These are phyloP conservation scores for Psephotus haematonotus DNA, from an alignment of 2,113 vertebrate species.

Conservation along the genomic window DNA sequence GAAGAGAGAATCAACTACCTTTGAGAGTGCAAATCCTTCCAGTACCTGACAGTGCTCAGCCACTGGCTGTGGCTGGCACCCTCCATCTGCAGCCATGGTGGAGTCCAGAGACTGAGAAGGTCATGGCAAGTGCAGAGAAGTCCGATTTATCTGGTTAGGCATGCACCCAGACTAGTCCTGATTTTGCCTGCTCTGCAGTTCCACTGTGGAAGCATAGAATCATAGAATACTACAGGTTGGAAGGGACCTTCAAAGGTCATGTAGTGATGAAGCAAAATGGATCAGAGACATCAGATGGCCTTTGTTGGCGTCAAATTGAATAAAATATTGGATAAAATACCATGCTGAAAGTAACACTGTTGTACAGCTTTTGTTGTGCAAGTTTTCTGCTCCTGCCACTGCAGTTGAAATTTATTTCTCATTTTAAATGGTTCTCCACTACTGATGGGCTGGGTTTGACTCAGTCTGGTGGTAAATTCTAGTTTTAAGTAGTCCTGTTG, in stretches of 20 bases:
- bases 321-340: not conserved
- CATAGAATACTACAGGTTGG: not conserved
- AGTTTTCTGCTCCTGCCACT: not conserved
- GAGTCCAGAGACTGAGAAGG: not conserved
- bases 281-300: not conserved
- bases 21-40: not conserved
- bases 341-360: not conserved
- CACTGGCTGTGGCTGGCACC: not conserved
- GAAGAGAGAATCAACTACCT: not conserved
- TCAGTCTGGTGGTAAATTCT: not conserved
- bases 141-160: not conserved
- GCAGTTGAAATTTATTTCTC: not conserved
- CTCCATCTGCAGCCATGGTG: not conserved
- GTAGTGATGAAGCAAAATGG: not conserved
- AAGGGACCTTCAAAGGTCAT: not conserved
- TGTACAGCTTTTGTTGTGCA: not conserved
- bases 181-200: not conserved
- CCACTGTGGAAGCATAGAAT: not conserved
- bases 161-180: not conserved
- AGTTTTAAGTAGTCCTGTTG: not conserved
- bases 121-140: not conserved
- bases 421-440: not conserved
- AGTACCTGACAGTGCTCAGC: not conserved
- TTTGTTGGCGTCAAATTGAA: not conserved
- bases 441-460: not conserved